Evolutionary conservation across 2,113 vertebrate genomes (phyloP).

Genomic region (Gallinago media): DNA sequence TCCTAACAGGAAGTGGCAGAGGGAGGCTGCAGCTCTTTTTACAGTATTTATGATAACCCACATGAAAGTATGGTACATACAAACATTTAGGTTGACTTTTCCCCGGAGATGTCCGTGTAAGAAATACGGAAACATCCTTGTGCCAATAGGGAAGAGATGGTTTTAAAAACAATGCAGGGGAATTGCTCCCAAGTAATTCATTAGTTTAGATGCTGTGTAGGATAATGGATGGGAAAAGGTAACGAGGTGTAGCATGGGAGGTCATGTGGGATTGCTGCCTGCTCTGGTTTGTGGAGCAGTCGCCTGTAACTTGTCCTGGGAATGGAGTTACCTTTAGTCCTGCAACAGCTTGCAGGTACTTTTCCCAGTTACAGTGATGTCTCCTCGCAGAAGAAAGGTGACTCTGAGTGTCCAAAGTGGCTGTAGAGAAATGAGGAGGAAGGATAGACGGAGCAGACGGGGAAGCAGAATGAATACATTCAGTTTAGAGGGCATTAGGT

Average conservation of each 20-base stretch:
- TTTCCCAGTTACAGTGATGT: neutral
- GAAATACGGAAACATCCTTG: neutral
- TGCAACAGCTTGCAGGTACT: neutral
- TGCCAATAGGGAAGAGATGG: neutral
- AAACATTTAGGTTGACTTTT: conserved; percentile 13
- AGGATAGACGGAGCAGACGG: neutral
- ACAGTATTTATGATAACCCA: neutral
- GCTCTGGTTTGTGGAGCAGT: neutral
- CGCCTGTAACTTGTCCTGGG: neutral
- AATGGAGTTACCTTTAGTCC: neutral
- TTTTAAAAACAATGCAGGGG: neutral
- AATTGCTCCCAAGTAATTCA: conserved; percentile 1
- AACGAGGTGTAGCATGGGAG: neutral
- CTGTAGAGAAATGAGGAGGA: neutral
- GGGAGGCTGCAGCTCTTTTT: neutral
- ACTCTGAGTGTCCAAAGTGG: neutral
- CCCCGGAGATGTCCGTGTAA: neutral
- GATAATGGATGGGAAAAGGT: conserved; percentile 6
- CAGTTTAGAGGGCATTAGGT: neutral
- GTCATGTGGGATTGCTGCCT: neutral
- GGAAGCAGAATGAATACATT: neutral
- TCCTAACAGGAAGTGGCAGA: neutral
- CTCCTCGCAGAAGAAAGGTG: neutral
- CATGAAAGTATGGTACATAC: neutral
- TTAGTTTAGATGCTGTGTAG: neutral